Base-by-base conservation (phyloP, 2,797 vertebrate genomes). In the Molossus alvarezi region DNA sequence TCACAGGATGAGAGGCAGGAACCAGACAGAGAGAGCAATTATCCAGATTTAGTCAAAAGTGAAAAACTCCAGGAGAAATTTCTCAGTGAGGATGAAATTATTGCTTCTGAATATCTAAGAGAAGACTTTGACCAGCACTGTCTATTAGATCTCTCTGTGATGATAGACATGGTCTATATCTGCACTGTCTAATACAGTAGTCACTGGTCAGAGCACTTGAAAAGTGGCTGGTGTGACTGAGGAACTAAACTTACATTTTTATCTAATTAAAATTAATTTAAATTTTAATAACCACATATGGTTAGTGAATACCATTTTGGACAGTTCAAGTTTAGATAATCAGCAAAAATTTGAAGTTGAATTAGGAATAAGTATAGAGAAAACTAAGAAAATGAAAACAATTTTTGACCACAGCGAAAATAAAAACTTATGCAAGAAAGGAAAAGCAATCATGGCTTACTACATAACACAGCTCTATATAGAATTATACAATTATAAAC, bases 381-480 rank as follows among this genome's bases (percentile, higher is more conserved):
- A 95, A 90, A 76, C 10, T 65, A 71, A 90, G 65, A 57, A 93
- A 65, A 87, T 77, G 81, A 93, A 94, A 89, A 82, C 29, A 92
- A 82, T 67, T 90, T 82, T 72, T 88, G 88, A 83, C 25, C 77
- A 21, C 29, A 65, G 62, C 37, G 55, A 64, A 90, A 95, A 76
- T 33, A 90, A 93, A 92, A 83, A 72, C n/a, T 58, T 87, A 69
- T 7, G 14, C 27, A 67, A 96, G 76, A 90, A 90, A 81, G 85
- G 69, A 86, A 95, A 93, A 79, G 72, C n/a, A 94, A 71, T 64
- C 29, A 45, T 83, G 76, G 41, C 13, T 93, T 90, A 79, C 64
- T 48, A 33, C 3, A 77, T 67, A 57, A 88, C 27, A 64, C 23
- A 33, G 45, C 45, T 95, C 55, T 69, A 23, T 51, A 57, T 23